Evolutionary conservation across 2,888 invertebrate species (phyloP).

Genomic region (Athetis lepigone): DNA sequence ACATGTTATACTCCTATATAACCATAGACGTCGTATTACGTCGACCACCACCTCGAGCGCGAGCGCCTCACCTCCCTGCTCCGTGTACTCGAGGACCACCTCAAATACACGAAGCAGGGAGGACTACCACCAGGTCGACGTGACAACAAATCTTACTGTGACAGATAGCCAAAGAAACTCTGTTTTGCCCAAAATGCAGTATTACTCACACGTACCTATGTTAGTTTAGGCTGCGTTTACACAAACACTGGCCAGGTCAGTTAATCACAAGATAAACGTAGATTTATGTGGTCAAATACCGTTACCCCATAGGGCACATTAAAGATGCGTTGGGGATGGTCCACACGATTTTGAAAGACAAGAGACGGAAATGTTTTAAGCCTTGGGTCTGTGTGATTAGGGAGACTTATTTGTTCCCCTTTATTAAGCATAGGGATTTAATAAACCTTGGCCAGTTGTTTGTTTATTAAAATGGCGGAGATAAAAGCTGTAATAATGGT

Average conservation of each 20-base stretch:
- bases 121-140: too few species aligned
- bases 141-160: neutral
- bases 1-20: too few species aligned
- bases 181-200: conserved; percentile 4
- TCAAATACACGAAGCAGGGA: too few species aligned
- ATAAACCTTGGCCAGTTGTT: neutral
- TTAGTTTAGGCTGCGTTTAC: conserved; percentile 28
- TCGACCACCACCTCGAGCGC: too few species aligned
- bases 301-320: neutral
- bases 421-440: neutral
- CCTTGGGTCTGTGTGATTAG: neutral
- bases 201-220: conserved; percentile 10
- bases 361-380: neutral
- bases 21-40: too few species aligned
- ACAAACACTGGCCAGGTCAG: conserved; percentile 16
- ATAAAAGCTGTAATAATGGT: neutral
- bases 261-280: conserved; percentile 37
- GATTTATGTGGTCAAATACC: conserved; percentile 33
- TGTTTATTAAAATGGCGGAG: neutral
- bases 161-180: conserved; percentile 3
- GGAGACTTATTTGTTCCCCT: neutral
- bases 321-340: neutral
- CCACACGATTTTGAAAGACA: too few species aligned
- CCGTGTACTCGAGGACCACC: too few species aligned
- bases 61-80: too few species aligned